phyloP scores from a whole-genome alignment of 2,888 invertebrate genomes.

The Epinotia demarniana region DNA sequence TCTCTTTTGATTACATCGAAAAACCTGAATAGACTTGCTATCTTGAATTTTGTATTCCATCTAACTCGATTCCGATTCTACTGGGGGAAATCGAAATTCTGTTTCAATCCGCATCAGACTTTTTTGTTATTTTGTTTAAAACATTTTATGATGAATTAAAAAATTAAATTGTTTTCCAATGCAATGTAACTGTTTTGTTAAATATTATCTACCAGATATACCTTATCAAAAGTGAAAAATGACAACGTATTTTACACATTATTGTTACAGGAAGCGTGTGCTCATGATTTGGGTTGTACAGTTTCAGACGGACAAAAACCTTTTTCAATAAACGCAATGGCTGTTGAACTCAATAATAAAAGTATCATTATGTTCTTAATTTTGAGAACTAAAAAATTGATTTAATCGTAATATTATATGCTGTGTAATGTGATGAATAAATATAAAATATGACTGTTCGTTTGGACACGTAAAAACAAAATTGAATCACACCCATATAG shows the following conservation, averaged over 20 bases:
- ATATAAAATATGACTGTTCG: not conserved
- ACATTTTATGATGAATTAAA: too few species aligned
- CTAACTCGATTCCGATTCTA: slow-evolving; percentile 23
- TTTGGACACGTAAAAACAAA: not conserved
- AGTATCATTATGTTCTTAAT: too few species aligned
- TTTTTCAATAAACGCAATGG: not conserved
- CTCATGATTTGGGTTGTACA: not conserved
- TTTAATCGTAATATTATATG: not conserved
- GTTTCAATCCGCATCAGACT: slow-evolving; percentile 21
- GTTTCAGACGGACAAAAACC: too few species aligned
- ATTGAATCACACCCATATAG: not conserved
- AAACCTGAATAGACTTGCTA: slow-evolving; percentile 28
- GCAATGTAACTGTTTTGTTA: not conserved
- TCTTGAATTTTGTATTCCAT: slow-evolving; percentile 39
- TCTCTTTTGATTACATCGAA: slow-evolving; percentile 17
- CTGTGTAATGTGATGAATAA: not conserved
- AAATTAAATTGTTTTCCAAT: not conserved
- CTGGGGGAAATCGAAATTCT: slow-evolving; percentile 31
- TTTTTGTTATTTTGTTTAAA: not conserved
- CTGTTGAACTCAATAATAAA: too few species aligned
- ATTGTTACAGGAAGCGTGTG: not conserved
- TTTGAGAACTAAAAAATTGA: not conserved
- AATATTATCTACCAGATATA: not conserved
- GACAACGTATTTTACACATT: too few species aligned
- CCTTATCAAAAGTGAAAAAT: too few species aligned